These are phyloP conservation scores for Micrasema longulum DNA, from an alignment of 1,140 invertebrate genomes.

Conservation along the genomic window DNA sequence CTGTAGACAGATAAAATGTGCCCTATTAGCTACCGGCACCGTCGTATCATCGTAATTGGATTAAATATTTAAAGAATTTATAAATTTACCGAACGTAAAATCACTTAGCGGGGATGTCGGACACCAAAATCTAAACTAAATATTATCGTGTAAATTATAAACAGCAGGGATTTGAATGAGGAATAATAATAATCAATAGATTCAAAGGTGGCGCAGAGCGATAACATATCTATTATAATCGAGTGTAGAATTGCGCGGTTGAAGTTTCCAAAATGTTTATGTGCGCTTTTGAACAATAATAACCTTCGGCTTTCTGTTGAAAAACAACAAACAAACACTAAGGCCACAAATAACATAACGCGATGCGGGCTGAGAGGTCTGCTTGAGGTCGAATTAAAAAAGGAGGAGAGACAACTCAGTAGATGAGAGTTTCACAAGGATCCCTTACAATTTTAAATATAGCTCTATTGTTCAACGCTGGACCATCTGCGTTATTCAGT, in stretches of 20 bases:
- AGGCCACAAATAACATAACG: slow-evolving; percentile 23
- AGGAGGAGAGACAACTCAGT: background rate
- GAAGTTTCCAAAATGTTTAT: slow-evolving; percentile 5
- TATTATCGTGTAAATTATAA: background rate
- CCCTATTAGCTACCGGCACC: slow-evolving; percentile 1
- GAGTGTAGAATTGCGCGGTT: background rate
- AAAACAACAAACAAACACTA: slow-evolving; percentile 31
- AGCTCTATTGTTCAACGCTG: background rate
- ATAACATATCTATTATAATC: slow-evolving; percentile 16
- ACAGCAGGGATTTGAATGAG: background rate
- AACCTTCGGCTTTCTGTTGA: slow-evolving; percentile 18
- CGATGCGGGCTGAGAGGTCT: slow-evolving; percentile 27
- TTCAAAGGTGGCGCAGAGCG: slow-evolving; percentile 11
- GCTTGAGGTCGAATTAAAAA: slow-evolving; percentile 26
- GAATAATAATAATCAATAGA: background rate
- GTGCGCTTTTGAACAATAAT: slow-evolving; percentile 20
- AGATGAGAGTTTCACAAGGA: background rate
- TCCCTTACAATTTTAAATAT: background rate
- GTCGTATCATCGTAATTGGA: background rate
- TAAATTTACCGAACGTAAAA: background rate
- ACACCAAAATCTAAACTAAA: background rate
- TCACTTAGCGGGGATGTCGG: background rate
- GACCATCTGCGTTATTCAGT: too few species aligned
- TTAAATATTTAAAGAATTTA: background rate
- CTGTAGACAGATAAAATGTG: slow-evolving; percentile 1